phyloP scores from a whole-genome alignment of 2,113 vertebrate genomes.

The Saccopteryx bilineata region DNA sequence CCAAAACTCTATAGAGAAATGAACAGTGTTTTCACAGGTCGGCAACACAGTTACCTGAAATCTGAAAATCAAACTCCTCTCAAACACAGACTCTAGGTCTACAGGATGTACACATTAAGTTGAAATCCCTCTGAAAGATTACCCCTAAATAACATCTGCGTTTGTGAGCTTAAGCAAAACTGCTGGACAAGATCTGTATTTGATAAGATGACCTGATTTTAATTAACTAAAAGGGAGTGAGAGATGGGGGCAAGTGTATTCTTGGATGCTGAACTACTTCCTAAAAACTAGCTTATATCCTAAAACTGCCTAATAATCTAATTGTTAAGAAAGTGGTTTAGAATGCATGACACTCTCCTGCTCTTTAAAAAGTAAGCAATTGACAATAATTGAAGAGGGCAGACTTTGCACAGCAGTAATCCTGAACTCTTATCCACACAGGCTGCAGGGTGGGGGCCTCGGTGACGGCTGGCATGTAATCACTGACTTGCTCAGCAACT shows the following conservation, averaged over 20 bases:
- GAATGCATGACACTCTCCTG: constrained; percentile 49
- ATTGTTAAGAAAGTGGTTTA: constrained; percentile 53
- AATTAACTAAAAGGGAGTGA: not conserved
- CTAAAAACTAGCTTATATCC: not conserved
- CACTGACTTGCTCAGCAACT: constrained; percentile 72
- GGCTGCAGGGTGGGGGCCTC: constrained; percentile 32
- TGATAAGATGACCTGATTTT: constrained; percentile 23
- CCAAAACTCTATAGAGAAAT: not conserved
- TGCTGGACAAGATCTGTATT: not conserved
- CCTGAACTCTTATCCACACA: constrained; percentile 38
- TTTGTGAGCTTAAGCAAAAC: constrained; percentile 29
- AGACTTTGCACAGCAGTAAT: constrained; percentile 54
- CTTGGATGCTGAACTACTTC: not conserved
- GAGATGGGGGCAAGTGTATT: not conserved
- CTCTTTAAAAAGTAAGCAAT: constrained; percentile 49
- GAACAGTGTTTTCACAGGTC: not conserved
- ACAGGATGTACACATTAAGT: not conserved
- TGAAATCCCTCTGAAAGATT: not conserved
- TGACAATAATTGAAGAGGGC: constrained; percentile 49
- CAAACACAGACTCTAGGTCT: not conserved
- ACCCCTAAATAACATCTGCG: not conserved
- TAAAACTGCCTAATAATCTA: constrained; percentile 52
- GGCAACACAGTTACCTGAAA: not conserved
- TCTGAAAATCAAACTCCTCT: not conserved
- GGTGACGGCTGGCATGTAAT: constrained; percentile 67